Base-by-base conservation (phyloP, 2,797 vertebrate genomes). In the Spheniscus humboldti region DNA sequence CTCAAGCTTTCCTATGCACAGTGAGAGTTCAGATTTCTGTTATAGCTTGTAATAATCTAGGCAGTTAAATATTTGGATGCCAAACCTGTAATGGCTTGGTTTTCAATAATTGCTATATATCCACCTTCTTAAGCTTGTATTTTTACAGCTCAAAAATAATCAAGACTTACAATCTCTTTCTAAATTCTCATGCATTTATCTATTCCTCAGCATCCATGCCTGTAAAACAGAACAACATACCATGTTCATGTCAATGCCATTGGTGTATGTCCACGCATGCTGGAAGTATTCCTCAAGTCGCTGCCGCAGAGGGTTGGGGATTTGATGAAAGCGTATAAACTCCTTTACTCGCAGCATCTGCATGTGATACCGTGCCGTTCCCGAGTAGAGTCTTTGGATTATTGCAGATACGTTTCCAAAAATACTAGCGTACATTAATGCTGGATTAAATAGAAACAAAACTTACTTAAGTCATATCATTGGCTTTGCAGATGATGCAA, bases 241-340 rank as follows among this genome's bases (percentile, higher is more conserved):
- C 99, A 99, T 99, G 98, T 99, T 99, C 99, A 99, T 99, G 96
- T 99, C 99, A 83, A 99, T 99, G 98, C 99, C 99, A 17, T 99
- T 99, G 95, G 99, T 99, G 98, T 99, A 99, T 37, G 99, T 99
- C 99, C 99, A 99, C 0, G 99, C 99, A 22, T 99, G 99, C 92
- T 99, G 99, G 98, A 99, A 99, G 94, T 99, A 99, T 75, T 99
- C 99, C 97, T 99, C 99, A 74, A 99, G 98, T 27, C 99, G 97
- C 96, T 99, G 99, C 73, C 99, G 98, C 97, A 99, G 98, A 2
- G 99, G 99, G 97, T 99, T 99, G 48, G 99, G 99, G 91, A 99
- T 99, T 98, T 99, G 99, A 96, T 99, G 99, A 81, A 99, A 99
- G 86, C 99, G 99, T 96, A 99, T 99, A 96, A 99, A 99, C 97